Percentiles rank a stretch among this genome's conserved stretches.
phyloP scores from a whole-genome alignment of 35 echinoderm and acorn worm species.

The Stichopus chloronotus region DNA sequence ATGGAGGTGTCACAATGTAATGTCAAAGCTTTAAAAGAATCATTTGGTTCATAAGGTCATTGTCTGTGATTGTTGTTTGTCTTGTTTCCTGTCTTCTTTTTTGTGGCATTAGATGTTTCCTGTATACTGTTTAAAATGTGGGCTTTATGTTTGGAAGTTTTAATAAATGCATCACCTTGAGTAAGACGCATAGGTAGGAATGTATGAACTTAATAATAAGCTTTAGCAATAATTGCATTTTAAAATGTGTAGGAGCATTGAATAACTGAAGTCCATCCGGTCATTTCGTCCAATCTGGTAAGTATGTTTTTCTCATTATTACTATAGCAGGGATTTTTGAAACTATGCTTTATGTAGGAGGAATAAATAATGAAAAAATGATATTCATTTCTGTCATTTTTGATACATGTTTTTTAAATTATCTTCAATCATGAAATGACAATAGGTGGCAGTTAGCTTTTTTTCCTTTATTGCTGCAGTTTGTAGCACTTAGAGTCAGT shows the following conservation, averaged over 20 bases:
- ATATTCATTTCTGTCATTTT: not conserved
- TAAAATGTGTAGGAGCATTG: not conserved
- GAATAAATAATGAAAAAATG: not conserved
- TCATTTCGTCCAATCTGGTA: not conserved
- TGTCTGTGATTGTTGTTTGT: no score
- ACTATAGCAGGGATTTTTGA: not conserved
- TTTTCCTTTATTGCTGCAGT: not conserved
- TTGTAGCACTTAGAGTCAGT: not conserved
- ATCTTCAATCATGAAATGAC: not conserved
- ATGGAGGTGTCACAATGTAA: no score
- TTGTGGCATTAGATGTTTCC: not conserved
- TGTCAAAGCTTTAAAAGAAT: no score
- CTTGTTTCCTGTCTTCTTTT: no score
- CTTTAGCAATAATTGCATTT: no score
- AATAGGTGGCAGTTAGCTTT: not conserved
- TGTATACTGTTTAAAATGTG: not conserved
- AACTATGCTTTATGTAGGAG: not conserved
- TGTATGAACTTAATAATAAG: no score
- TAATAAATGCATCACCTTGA: not conserved
- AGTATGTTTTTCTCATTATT: constrained; percentile 1
- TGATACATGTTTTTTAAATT: not conserved
- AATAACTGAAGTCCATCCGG: not conserved
- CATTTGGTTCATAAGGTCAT: no score
- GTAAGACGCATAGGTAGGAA: not conserved
- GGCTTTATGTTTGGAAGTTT: constrained; percentile 3